Base-by-base conservation (phyloP, 2,888 invertebrate genomes). In the Eudasyphora cyanicolor region DNA sequence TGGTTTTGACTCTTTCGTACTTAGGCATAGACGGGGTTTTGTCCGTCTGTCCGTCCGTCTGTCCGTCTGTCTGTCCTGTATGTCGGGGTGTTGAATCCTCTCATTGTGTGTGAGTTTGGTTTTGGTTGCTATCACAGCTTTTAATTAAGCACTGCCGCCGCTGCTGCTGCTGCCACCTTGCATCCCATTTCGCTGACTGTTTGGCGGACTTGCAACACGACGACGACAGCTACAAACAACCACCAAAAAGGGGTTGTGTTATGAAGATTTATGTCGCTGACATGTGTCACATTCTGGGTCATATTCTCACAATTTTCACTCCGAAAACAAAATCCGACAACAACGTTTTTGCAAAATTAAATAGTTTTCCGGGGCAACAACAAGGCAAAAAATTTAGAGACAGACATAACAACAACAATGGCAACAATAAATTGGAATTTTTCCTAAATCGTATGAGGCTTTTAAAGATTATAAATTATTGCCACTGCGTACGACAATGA, bases 211-310 rank as follows among this genome's bases (percentile, higher is more conserved):
- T 64, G 70, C 70, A 78, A 70, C 75, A 82, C 70, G 82, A 84
- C n/a, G n/a, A n/a, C n/a, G n/a, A n/a, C n/a, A n/a, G n/a, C n/a
- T n/a, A n/a, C n/a, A n/a, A n/a, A n/a, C n/a, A n/a, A n/a, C n/a
- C n/a, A n/a, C 21, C 38, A 67, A 67, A 57, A 67, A 69, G 82
- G 85, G 75, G 79, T 84, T 85, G 85, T 85, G 85, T 85, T 85
- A 82, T 85, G 82, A 86, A 87, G 86, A 86, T 86, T 85, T 86
- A 86, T 86, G 86, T 83, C 81, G 82, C 82, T 87, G 85, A 86
- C 86, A 86, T 86, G 84, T 86, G 86, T 85, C 86, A 87, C 85
- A 86, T 86, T 86, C 86, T 86, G 85, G 85, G 86, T 85, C 86
- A 86, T 84, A 54, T 82, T 76, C 60, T 79, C 79, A 84, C 79